phyloP scores from a whole-genome alignment of 2,888 invertebrate species.

The Hirtodrosophila trivittata region DNA sequence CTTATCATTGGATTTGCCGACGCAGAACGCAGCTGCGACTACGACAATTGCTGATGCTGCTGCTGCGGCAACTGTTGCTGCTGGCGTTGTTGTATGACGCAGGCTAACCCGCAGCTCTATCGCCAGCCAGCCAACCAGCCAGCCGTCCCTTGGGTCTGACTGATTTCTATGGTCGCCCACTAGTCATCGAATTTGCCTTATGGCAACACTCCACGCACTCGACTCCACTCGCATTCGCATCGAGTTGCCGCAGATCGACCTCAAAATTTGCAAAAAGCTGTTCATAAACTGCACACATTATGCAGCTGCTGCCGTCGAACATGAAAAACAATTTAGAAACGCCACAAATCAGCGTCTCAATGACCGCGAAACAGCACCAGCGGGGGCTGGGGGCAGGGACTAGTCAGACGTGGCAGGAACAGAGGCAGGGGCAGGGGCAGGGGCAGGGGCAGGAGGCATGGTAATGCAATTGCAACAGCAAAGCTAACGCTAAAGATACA shows the following conservation, averaged over 20 bases:
- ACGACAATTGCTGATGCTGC: constrained; percentile 24
- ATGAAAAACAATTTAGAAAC: constrained; percentile 77
- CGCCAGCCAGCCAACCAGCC: constrained; percentile 1
- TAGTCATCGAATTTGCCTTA: constrained; percentile 18
- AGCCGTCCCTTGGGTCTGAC: constrained; percentile 20
- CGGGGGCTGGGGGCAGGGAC: constrained; percentile 30
- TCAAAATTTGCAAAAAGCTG: constrained; percentile 43
- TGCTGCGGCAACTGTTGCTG: too few species aligned
- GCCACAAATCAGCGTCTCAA: constrained; percentile 78
- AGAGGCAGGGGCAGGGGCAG: constrained; percentile 37
- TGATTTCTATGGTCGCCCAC: constrained; percentile 35
- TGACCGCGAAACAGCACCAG: constrained; percentile 57
- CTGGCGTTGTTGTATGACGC: too few species aligned
- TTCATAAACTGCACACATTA: constrained; percentile 70
- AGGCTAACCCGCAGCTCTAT: constrained; percentile 12
- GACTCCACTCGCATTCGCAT: neutral
- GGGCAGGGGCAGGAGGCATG: constrained; percentile 43
- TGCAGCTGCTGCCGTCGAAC: constrained; percentile 73
- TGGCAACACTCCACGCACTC: constrained; percentile 7
- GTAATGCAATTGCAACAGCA: constrained; percentile 59
- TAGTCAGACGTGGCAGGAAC: too few species aligned
- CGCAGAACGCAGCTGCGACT: constrained; percentile 5
- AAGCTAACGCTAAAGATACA: neutral
- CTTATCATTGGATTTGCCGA: constrained; percentile 32
- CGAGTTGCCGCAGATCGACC: constrained; percentile 29